Conservation (phyloP, 2,113 vertebrate species). For the Anthoscopus minutus region DNA sequence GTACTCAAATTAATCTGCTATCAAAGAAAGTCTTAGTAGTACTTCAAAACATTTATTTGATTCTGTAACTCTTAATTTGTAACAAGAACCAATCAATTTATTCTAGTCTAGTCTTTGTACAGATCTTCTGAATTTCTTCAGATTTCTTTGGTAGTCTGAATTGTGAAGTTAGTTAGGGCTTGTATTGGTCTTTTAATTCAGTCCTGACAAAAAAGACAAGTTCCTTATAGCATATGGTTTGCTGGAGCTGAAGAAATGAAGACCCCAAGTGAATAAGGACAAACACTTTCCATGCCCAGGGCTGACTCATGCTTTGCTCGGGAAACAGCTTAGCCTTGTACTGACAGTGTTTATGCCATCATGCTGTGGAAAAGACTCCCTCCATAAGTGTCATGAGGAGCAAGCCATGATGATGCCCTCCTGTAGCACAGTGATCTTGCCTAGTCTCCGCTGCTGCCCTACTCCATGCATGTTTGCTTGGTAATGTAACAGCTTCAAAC, state of each 20-base stretch:
- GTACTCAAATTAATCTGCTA: neutral
- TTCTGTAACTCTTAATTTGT: neutral
- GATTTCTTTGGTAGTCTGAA: neutral
- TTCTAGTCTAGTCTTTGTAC: neutral
- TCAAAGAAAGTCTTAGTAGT: neutral
- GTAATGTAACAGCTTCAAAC: neutral
- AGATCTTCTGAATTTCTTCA: neutral
- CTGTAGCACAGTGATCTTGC: neutral
- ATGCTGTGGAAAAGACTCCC: neutral
- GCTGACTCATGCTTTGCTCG: neutral
- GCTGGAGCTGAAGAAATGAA: neutral
- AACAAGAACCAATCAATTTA: neutral
- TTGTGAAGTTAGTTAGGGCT: neutral
- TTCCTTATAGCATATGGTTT: neutral
- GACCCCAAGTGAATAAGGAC: neutral
- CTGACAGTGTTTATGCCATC: neutral
- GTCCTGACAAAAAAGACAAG: neutral
- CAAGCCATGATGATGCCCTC: neutral
- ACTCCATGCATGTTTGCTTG: neutral
- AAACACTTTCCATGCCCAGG: neutral
- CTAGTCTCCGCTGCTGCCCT: neutral
- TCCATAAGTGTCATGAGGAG: accelerated
- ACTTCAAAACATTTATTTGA: neutral
- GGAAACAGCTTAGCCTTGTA: neutral
- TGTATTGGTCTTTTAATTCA: neutral